Conservation (phyloP, 2,113 vertebrate species). For the Menura novaehollandiae region DNA sequence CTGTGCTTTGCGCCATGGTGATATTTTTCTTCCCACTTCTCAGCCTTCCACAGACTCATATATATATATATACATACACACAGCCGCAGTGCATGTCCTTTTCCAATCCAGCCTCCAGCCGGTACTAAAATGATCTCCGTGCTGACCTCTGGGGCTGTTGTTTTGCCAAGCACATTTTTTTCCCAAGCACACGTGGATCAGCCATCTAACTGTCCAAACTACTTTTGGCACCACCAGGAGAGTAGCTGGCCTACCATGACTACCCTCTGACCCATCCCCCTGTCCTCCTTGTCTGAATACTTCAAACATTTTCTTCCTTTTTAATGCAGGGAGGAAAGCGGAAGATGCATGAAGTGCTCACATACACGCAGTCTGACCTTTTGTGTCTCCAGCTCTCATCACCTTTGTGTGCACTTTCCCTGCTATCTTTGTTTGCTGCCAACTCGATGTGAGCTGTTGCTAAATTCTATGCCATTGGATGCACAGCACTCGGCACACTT, state of each 20-base stretch:
- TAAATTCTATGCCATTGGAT: not conserved
- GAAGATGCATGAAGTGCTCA: not conserved
- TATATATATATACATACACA: not conserved
- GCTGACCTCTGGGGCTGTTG: not conserved
- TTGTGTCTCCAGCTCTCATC: not conserved
- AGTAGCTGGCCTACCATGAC: not conserved
- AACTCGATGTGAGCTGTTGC: not conserved
- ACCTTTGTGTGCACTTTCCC: not conserved
- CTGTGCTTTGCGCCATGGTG: not conserved
- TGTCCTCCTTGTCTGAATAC: not conserved
- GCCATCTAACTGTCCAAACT: not conserved
- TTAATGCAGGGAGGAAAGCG: not conserved
- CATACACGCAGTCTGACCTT: not conserved
- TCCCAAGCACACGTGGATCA: not conserved
- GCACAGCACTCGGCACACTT: not conserved
- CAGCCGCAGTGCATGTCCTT: not conserved
- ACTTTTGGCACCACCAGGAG: not conserved
- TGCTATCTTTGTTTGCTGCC: not conserved
- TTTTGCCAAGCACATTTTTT: not conserved
- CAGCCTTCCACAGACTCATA: not conserved
- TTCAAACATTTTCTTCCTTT: not conserved
- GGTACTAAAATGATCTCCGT: not conserved
- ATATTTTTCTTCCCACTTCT: not conserved
- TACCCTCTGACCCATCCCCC: not conserved
- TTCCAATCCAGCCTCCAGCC: not conserved